Base-by-base conservation (phyloP, 2,888 invertebrate species). In the Melanostoma scalare region DNA sequence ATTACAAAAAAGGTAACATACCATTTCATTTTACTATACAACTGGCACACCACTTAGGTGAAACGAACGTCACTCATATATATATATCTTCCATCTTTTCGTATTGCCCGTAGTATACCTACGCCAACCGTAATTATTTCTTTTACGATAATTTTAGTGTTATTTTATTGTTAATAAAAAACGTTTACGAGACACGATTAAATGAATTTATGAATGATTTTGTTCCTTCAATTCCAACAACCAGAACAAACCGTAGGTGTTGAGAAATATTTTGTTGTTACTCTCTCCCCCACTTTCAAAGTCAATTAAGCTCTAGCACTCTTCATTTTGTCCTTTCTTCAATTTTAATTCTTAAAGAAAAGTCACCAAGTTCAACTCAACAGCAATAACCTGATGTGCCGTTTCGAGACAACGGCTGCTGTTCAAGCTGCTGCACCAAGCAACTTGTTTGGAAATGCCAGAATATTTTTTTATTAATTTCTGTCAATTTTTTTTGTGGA, bases 161-260 rank as follows among this genome's bases (percentile, higher is more conserved):
- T 84, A 86, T 86, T 87, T 87, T 86, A 86, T 87, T 85, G 87
- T 85, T 86, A 87, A 86, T 87, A 86, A 87, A 87, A 86, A 86
- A 74, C 84, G 65, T 79, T 84, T 79, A 84, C 84, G 84, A 79
- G 69, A 67, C 36, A 79, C 84, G 79, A 79, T 84, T 85, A 72
- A 85, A 85, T 85, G 85, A 85, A 85, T 85, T 20, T 85, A 85
- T 80, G 85, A 85, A 80, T 80, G 85, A 85, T 85, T 80, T 79
- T 52, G 80, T 69, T 85, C 56, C 68, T 58, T 68, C 61, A 76
- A 63, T 65, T 76, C 67, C 56, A 68, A 63, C 55, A 61, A 58
- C 40, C 3, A 5, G 3, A 46, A 10, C 60, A 38, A 63, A 58
- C 38, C 42, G 44, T 63, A 76, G 67, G 67, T 72, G 77, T 74